Evolutionary conservation across 1,140 invertebrate species (phyloP), one percentile per base, ranked within the genome.

Genomic region (Saccostrea glomerata): DNA sequence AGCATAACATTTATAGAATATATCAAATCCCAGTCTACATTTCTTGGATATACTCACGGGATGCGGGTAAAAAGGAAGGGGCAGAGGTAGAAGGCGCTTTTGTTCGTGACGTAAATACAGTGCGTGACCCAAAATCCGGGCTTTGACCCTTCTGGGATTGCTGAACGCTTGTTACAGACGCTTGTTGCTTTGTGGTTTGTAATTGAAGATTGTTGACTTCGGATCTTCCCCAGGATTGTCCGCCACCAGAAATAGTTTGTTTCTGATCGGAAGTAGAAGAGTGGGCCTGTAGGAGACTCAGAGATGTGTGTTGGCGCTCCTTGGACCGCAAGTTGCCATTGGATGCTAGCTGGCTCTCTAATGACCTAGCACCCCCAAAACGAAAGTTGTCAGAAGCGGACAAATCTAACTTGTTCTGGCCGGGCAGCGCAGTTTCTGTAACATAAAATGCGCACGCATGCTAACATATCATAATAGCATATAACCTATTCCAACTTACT

Each of bases 371-470:
- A 36, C 70, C 70, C 70, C 70, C 70, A 15, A 77, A 77, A 77
- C 70, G 70, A 77, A 77, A 77, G 25, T 30, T 77, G 30, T 77
- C 70, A 36, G 70, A 77, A 17, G 70, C 70, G 13, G 70, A 30
- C 70, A 77, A 36, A 15, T 77, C 70, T 77, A 77, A 15, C 70
- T 25, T 23, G 70, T 77, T 77, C 70, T 77, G 70, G 58, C 15
- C 5, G 58, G 58, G 17, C 25, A 30, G 70, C 70, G 70, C 70
- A 15, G 70, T 36, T 25, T 30, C 70, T 77, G 70, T 77, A 77
- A 77, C 25, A 73, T 13, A 77, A 30, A 15, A 77, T 77, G 70
- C 70, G 70, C 70, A 77, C 70, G 70, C 70, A 77, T 30, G 30
- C 23, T 30, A 25, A 30, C 6, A 20, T 63, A 5, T 0, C 20